Evolutionary conservation across 1,140 invertebrate genomes (phyloP).

Genomic region (Bombus waltoni): DNA sequence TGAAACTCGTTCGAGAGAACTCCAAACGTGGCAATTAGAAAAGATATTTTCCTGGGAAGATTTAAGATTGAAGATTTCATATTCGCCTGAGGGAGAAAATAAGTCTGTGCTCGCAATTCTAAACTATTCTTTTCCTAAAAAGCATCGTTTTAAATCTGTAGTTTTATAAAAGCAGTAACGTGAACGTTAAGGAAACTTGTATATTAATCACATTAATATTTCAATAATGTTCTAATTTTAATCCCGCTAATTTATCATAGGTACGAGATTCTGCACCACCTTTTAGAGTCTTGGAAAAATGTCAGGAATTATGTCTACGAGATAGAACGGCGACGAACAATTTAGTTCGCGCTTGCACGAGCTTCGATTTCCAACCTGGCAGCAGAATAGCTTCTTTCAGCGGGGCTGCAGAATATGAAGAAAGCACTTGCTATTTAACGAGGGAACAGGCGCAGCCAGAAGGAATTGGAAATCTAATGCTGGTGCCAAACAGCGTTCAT

Average conservation of each 20-base stretch:
- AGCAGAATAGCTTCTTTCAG: slow-evolving; percentile 91
- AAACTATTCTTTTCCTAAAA: no score
- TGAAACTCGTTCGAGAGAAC: no score
- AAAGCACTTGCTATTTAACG: slow-evolving; percentile 94
- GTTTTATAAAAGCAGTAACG: no score
- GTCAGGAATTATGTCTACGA: slow-evolving; percentile 92
- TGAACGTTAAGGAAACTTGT: no score
- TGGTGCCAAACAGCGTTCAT: slow-evolving; percentile 93
- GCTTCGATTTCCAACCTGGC: slow-evolving; percentile 95
- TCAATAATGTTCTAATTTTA: neutral
- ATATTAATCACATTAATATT: neutral
- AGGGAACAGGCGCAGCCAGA: slow-evolving; percentile 92
- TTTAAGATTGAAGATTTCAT: no score
- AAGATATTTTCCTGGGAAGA: no score
- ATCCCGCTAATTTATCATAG: slow-evolving; percentile 74
- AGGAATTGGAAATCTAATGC: slow-evolving; percentile 92
- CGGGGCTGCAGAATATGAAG: slow-evolving; percentile 92
- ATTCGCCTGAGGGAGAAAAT: no score
- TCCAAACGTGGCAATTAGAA: no score
- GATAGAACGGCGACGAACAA: slow-evolving; percentile 92
- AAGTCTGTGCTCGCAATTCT: no score
- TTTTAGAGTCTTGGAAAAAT: slow-evolving; percentile 93
- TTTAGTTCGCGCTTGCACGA: slow-evolving; percentile 90
- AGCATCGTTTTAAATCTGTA: no score
- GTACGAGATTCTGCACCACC: slow-evolving; percentile 91